These are phyloP conservation scores for Telmatochromis sp. DNA, from an alignment of 2,113 vertebrate genomes.

Conservation along the genomic window DNA sequence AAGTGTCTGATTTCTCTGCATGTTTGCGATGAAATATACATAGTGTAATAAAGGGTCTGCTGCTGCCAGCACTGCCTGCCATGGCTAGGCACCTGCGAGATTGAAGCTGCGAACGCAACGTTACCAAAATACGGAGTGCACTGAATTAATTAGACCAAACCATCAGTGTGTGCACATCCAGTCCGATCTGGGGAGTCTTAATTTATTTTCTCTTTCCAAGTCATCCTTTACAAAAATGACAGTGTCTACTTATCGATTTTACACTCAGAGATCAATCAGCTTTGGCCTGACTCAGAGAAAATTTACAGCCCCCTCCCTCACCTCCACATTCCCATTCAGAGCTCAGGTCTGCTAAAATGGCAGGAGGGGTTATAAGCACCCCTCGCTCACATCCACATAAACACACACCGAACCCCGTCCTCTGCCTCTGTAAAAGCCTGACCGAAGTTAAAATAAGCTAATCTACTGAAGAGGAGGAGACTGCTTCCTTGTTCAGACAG, in stretches of 20 bases:
- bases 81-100: constrained; percentile 79
- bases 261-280: constrained; percentile 99
- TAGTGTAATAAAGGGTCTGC: constrained; percentile 75
- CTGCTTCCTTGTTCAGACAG: constrained; percentile 85
- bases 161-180: constrained; percentile 35
- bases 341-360: constrained; percentile 31
- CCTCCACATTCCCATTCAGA: constrained; percentile 36
- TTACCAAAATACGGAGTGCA: constrained; percentile 86
- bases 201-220: constrained; percentile 95
- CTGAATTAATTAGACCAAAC: constrained; percentile 86
- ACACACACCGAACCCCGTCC: neutral
- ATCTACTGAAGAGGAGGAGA: constrained; percentile 78
- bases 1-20: constrained; percentile 73
- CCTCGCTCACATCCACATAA: constrained; percentile 7
- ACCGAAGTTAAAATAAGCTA: constrained; percentile 92
- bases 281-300: constrained; percentile 95
- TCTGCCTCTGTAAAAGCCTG: constrained; percentile 73
- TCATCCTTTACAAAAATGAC: constrained; percentile 99
- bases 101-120: constrained; percentile 84
- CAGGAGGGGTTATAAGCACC: constrained; percentile 22
- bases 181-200: constrained; percentile 84
- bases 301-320: constrained; percentile 78
- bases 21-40: constrained; percentile 82
- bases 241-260: constrained; percentile 98
- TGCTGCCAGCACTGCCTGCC: constrained; percentile 61